Percentiles rank a stretch among this genome's conserved stretches.
phyloP scores from a whole-genome alignment of 2,113 vertebrate species.

The Sceloporus undulatus region DNA sequence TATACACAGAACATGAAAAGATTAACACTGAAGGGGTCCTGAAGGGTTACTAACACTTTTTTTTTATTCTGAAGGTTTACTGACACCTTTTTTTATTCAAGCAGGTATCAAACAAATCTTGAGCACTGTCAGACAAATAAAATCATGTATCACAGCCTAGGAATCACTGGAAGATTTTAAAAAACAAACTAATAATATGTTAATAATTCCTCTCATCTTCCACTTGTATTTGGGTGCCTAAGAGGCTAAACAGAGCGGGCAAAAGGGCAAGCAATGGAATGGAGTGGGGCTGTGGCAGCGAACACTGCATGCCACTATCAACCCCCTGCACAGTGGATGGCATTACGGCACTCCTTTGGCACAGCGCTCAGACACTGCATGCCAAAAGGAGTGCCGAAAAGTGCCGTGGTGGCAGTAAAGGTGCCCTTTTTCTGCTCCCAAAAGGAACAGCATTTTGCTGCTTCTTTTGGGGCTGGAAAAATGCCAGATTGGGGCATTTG shows the following conservation, averaged over 20 bases:
- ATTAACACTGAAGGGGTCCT: not conserved
- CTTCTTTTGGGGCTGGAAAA: too few species aligned
- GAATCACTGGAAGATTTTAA: constrained; percentile 7
- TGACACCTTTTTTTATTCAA: not conserved
- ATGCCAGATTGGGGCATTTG: too few species aligned
- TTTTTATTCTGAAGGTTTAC: not conserved
- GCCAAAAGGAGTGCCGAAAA: too few species aligned
- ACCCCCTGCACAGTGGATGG: too few species aligned
- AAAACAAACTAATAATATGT: not conserved
- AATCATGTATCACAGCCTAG: constrained; percentile 1
- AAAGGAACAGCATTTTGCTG: too few species aligned
- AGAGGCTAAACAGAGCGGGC: not conserved
- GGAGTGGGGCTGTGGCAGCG: too few species aligned
- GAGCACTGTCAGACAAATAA: constrained; percentile 28
- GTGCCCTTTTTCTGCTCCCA: too few species aligned
- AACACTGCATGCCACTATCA: too few species aligned
- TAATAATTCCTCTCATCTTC: not conserved
- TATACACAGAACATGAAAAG: not conserved
- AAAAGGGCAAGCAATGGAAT: too few species aligned
- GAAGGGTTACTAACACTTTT: not conserved
- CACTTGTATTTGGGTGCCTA: not conserved
- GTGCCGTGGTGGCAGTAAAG: too few species aligned
- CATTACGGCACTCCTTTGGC: too few species aligned
- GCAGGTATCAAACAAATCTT: constrained; percentile 15
- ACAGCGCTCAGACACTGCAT: too few species aligned